phyloP scores from a whole-genome alignment of 2,113 vertebrate genomes.

The Psittacula cyanocephala region DNA sequence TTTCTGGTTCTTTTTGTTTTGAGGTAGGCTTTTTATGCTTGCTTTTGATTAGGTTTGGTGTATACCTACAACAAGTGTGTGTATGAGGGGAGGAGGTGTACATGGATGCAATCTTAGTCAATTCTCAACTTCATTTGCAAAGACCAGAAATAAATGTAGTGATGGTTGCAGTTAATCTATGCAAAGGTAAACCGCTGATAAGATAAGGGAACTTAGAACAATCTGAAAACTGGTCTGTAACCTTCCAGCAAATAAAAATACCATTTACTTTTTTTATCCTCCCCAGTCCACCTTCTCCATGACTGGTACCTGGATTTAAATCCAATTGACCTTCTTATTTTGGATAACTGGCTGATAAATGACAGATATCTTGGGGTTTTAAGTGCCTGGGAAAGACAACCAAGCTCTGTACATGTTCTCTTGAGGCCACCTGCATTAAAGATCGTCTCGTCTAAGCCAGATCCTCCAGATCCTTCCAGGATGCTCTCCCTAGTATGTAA shows the following conservation, averaged over 20 bases:
- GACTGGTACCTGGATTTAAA: neutral
- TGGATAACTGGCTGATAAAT: neutral
- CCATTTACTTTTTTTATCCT: neutral
- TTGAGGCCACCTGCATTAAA: neutral
- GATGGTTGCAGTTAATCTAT: neutral
- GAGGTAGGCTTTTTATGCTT: neutral
- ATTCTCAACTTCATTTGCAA: neutral
- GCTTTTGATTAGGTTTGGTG: neutral
- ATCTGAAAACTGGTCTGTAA: neutral
- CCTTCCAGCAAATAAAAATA: neutral
- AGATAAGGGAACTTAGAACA: neutral
- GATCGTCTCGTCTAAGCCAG: neutral
- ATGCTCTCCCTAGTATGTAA: neutral
- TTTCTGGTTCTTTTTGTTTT: neutral
- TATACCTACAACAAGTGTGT: neutral
- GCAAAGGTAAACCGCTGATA: neutral
- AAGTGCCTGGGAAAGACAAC: neutral
- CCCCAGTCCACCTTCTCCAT: neutral
- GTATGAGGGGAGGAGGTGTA: rapidly evolving
- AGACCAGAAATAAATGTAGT: neutral
- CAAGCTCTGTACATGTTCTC: neutral
- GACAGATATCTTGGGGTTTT: neutral
- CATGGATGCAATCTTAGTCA: neutral
- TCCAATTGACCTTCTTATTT: neutral
- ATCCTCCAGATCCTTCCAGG: neutral